Evolutionary conservation across 1,140 invertebrate genomes (phyloP), one percentile per base, ranked within the genome.

Genomic region (Piezodorus guildinii): DNA sequence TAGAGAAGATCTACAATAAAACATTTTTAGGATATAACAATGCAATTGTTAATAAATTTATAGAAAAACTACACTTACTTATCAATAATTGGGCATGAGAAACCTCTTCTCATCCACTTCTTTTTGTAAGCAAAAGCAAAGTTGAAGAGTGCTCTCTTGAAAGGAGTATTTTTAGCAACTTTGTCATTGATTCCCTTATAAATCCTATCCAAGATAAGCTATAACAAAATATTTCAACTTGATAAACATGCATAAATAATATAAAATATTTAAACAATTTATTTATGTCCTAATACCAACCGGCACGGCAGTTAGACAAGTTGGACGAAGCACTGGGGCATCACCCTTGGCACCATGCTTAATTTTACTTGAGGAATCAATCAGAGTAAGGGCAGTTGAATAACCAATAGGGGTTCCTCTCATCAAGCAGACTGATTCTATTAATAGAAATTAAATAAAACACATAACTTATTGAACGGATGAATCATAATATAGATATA

Each of bases 281-380:
- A 30, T 39, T 1, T 39, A 39, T 5, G 9, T 39, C 12, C 9
- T 25, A 49, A 46, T 64, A 78, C 80, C 80, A 74, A 95, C 90
- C 25, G 96, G 96, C 39, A 99, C 96, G 60, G 91, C 84, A 5
- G 94, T 94, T 77, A 99, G 87, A 68, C 95, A 87, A 1, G 95
- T 97, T 16, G 96, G 96, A 71, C 83, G 81, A 23, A 99, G 76
- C 0, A 95, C 85, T 19, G 87, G 85, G 6, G 93, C 90, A 76
- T 99, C 96, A 9, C 96, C 90, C 70, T 84, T 87, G 30, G 86
- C 87, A 6, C 95, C 95, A 66, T 85, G 84, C 78, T 93, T 94
- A 64, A 99, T 94, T 77, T 96, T 98, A 72, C 89, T 94, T 51
- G 94, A 93, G 5, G 90, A 86, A 74, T 99, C 95, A 46, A 96